These are phyloP conservation scores for Neosilurus mollespiculum DNA, from an alignment of 2,797 vertebrate species.

Conservation along the genomic window DNA sequence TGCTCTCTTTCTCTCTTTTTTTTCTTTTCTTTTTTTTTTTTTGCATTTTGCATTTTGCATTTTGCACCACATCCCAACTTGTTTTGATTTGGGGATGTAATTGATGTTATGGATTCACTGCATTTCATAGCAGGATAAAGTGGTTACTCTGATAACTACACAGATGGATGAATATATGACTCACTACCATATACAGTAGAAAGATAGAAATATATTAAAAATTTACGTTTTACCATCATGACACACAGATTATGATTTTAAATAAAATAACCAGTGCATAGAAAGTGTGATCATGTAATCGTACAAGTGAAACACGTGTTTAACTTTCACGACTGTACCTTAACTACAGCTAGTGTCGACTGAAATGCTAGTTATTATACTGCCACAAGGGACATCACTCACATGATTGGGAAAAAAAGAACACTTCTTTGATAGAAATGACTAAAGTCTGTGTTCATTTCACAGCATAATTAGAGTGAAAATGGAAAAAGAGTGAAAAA, in stretches of 20 bases:
- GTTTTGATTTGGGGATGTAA: not conserved
- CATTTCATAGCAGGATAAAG: not conserved
- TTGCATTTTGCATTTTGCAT: too few relatives aligned
- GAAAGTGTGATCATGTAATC: not conserved
- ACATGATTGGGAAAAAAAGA: not conserved
- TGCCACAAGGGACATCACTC: not conserved
- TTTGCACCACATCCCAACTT: too few relatives aligned
- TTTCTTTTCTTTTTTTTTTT: too few relatives aligned
- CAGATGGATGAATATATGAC: not conserved
- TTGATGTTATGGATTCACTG: not conserved
- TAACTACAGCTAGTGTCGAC: not conserved
- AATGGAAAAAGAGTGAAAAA: not conserved
- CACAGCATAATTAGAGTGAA: not conserved
- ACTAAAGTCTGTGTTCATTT: not conserved
- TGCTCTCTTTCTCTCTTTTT: too few relatives aligned
- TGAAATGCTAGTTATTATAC: not conserved
- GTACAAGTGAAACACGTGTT: not conserved
- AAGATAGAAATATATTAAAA: not conserved
- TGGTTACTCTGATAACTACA: not conserved
- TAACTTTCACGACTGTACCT: not conserved
- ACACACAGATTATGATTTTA: not conserved
- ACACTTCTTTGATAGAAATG: not conserved
- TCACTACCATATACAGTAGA: not conserved
- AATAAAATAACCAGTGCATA: slow-evolving; percentile 1
- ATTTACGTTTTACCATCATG: not conserved